Evolutionary conservation across 2,113 vertebrate species (phyloP).

Genomic region (Hydrolagus affinis): DNA sequence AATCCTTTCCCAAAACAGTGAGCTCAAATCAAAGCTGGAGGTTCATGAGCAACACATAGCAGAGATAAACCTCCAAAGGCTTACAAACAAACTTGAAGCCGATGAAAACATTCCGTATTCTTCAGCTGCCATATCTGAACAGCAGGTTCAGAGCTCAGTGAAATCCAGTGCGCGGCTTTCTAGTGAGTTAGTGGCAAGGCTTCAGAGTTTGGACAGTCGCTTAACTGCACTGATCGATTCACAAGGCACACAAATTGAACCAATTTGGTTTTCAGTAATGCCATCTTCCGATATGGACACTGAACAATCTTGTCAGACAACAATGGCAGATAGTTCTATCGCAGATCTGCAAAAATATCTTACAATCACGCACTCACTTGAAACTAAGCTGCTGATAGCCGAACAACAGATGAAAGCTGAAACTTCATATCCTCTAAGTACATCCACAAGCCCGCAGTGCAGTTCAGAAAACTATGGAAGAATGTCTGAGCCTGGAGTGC

Average conservation of each 20-base stretch:
- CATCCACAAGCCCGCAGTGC: neutral
- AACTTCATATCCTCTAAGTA: conserved; percentile 3
- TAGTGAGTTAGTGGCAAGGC: conserved; percentile 7
- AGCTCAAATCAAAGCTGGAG: conserved; percentile 38
- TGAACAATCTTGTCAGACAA: neutral
- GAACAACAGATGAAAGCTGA: conserved; percentile 7
- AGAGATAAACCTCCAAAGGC: conserved; percentile 38
- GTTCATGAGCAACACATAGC: conserved; percentile 40
- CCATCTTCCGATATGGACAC: neutral
- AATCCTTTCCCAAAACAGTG: conserved; percentile 46
- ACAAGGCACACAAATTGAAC: neutral
- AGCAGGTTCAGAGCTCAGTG: neutral
- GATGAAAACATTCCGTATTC: conserved; percentile 41
- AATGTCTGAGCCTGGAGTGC: neutral
- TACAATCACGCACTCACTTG: conserved; percentile 6
- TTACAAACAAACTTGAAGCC: conserved; percentile 36
- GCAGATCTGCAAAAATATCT: conserved; percentile 1
- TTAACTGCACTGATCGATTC: conserved; percentile 10
- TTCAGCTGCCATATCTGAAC: neutral
- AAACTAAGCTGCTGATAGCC: conserved; percentile 17
- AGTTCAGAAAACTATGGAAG: neutral
- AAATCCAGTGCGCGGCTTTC: neutral
- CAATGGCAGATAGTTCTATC: neutral
- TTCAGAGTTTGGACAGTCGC: conserved; percentile 12
- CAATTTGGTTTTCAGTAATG: conserved; percentile 6